phyloP scores from a whole-genome alignment of 1,140 invertebrate genomes.

The Rhopalosiphum maidis region DNA sequence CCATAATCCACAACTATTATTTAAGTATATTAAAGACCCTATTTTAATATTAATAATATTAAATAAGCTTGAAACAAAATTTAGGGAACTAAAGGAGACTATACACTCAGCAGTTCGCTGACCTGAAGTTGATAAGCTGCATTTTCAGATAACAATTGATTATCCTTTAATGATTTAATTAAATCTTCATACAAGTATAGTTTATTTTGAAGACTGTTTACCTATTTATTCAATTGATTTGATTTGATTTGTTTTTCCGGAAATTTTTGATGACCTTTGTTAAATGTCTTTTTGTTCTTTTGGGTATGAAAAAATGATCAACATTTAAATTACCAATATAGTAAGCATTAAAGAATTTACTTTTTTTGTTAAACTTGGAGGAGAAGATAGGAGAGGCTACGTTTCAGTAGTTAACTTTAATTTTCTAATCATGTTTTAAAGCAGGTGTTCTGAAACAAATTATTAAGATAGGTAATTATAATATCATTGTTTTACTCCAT shows the following conservation, averaged over 20 bases:
- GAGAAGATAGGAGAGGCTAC: neutral
- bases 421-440: neutral
- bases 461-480: no score
- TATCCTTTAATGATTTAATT: neutral
- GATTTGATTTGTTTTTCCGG: neutral
- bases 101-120: no score
- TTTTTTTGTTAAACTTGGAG: neutral
- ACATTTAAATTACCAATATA: neutral
- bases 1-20: no score
- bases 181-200: neutral
- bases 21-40: no score
- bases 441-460: neutral
- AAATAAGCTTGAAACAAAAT: no score
- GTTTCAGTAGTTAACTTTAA: no score
- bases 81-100: no score
- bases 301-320: neutral
- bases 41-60: no score
- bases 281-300: neutral
- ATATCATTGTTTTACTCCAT: no score
- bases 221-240: neutral
- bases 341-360: neutral
- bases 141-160: neutral
- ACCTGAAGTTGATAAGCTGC: neutral
- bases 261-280: neutral
- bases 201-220: neutral